A percentile compares a stretch with the other conserved stretches of the same genome.
phyloP scores from a whole-genome alignment of 2,888 invertebrate genomes.

The Leucophora obtusa region DNA sequence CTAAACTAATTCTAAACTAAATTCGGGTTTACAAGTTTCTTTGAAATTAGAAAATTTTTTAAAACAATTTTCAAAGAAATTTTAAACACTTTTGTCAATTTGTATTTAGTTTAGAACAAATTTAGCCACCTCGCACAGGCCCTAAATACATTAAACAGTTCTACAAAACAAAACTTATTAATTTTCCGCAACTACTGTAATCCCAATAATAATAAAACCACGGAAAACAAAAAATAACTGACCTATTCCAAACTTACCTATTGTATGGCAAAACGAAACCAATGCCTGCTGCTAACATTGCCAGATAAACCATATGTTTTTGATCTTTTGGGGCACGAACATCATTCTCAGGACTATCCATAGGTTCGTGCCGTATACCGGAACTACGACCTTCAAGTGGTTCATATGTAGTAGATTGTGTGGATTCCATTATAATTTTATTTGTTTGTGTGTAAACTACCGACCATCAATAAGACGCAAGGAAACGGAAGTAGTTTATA shows the following conservation, averaged over 20 bases:
- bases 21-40: too few species aligned
- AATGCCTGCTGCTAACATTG: slow-evolving; percentile 89
- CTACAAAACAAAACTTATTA: too few species aligned
- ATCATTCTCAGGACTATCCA: slow-evolving; percentile 78
- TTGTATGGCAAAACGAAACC: slow-evolving; percentile 95
- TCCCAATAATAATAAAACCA: background rate
- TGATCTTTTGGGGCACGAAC: slow-evolving; percentile 78
- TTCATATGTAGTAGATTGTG: slow-evolving; percentile 77
- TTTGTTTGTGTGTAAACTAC: background rate
- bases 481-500: slow-evolving; percentile 7
- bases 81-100: too few species aligned
- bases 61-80: too few species aligned
- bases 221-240: slow-evolving; percentile 18
- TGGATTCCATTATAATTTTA: slow-evolving; percentile 70
- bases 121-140: too few species aligned
- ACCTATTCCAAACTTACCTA: slow-evolving; percentile 81
- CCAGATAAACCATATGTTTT: slow-evolving; percentile 77
- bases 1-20: too few species aligned
- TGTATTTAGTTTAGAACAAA: too few species aligned
- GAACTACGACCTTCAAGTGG: slow-evolving; percentile 75
- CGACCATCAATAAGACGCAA: background rate
- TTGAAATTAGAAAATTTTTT: too few species aligned
- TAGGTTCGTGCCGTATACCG: slow-evolving; percentile 72
- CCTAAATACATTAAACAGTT: too few species aligned
- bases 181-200: too few species aligned